A percentile compares a stretch with the other conserved stretches of the same genome.
These are phyloP conservation scores for Selene dorsalis DNA, from an alignment of 2,797 vertebrate genomes.

Conservation along the genomic window DNA sequence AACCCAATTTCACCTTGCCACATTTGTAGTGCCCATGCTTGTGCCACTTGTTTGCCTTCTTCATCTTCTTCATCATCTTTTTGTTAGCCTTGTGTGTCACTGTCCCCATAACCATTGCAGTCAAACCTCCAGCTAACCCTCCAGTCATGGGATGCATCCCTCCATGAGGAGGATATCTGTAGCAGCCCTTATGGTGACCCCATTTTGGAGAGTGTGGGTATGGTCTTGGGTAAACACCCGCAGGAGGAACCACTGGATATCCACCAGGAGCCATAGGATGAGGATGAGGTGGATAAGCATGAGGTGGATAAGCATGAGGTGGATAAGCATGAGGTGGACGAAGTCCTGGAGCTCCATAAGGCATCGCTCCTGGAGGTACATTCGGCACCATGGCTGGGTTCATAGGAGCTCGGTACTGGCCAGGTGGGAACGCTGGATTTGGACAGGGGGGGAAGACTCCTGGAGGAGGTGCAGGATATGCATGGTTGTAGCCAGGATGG, in stretches of 20 bases:
- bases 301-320: too few species aligned
- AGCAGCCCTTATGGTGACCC: slow-evolving; percentile 49
- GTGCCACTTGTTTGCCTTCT: slow-evolving; percentile 84
- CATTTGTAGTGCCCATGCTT: slow-evolving; percentile 81
- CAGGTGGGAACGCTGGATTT: slow-evolving; percentile 49
- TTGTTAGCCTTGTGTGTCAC: slow-evolving; percentile 81
- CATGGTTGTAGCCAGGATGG: slow-evolving; percentile 76
- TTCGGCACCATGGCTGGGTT: slow-evolving; percentile 65
- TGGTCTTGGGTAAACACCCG: slow-evolving; percentile 61
- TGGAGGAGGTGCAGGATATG: slow-evolving; percentile 59
- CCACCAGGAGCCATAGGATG: slow-evolving; percentile 78
- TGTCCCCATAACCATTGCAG: slow-evolving; percentile 68
- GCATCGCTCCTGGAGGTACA: slow-evolving; percentile 63
- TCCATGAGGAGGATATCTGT: slow-evolving; percentile 55
- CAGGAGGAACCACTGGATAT: slow-evolving; percentile 62
- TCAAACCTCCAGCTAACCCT: slow-evolving; percentile 68
- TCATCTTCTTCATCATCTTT: slow-evolving; percentile 90
- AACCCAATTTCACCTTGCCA: slow-evolving; percentile 83
- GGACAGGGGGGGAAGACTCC: slow-evolving; percentile 71
- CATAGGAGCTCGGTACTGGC: slow-evolving; percentile 49
- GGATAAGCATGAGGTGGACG: too few species aligned
- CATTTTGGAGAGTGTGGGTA: slow-evolving; percentile 76
- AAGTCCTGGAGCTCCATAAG: slow-evolving; percentile 67
- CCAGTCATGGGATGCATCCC: slow-evolving; percentile 67
- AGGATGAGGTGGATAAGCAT: slow-evolving; percentile 40